Evolutionary conservation across 2,888 invertebrate genomes (phyloP).

Genomic region (Heterodera filipjevi): DNA sequence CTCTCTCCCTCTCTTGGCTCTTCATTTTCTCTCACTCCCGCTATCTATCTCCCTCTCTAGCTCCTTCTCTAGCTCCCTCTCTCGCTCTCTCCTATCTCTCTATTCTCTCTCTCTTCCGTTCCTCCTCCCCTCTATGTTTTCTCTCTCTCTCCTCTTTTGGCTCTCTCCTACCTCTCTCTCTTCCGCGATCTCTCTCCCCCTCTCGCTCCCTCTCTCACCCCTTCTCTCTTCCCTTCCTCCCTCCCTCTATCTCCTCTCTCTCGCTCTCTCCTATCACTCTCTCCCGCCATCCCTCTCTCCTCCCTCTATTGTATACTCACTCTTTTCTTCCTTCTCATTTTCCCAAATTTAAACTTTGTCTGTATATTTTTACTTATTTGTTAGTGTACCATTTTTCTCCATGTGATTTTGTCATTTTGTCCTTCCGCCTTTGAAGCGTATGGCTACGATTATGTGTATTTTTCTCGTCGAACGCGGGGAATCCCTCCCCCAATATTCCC

Average conservation of each 20-base stretch:
- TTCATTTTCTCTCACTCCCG: too few relatives aligned
- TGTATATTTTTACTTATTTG: neutral
- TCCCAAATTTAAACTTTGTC: neutral
- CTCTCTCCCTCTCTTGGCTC: too few relatives aligned
- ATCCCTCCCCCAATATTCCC: neutral
- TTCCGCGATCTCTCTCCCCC: neutral
- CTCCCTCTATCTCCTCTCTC: neutral
- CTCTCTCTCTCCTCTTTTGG: too few relatives aligned
- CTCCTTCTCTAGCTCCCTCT: neutral
- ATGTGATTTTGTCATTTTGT: neutral
- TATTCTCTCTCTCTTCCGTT: too few relatives aligned
- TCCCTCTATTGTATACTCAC: neutral
- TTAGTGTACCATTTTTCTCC: neutral
- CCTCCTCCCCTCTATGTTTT: neutral
- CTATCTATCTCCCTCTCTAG: neutral
- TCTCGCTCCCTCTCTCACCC: neutral
- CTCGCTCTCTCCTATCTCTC: neutral
- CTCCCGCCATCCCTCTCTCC: neutral
- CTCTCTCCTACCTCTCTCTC: too few relatives aligned
- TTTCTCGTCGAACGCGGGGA: neutral
- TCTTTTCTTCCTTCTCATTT: too few relatives aligned
- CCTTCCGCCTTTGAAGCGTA: neutral
- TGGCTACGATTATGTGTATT: neutral
- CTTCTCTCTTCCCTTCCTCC: neutral
- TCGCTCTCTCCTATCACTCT: neutral